These are phyloP conservation scores for Melanaphis sacchari DNA, from an alignment of 1,140 invertebrate genomes.

Conservation along the genomic window DNA sequence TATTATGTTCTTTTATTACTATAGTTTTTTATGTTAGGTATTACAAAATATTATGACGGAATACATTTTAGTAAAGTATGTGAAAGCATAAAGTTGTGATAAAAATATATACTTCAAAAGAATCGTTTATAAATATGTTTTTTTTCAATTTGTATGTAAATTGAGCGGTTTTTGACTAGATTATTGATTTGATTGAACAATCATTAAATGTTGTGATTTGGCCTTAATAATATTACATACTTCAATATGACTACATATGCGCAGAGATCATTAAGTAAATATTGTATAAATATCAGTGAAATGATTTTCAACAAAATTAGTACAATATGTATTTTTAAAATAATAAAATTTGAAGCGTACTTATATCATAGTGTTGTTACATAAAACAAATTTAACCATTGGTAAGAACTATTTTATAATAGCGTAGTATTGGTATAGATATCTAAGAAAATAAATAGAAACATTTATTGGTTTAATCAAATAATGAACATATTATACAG, in stretches of 20 bases:
- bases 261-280: conserved; percentile 34
- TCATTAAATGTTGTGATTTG: neutral
- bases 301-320: neutral
- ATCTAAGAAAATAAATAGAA: neutral
- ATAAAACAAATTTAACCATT: neutral
- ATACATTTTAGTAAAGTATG: neutral
- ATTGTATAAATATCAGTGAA: neutral
- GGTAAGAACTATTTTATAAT: neutral
- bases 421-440: neutral
- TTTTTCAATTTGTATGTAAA: conserved; percentile 26
- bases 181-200: conserved; percentile 14
- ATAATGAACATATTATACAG: neutral
- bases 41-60: conserved; percentile 34
- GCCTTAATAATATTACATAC: neutral
- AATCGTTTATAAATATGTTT: neutral
- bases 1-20: neutral
- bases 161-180: conserved; percentile 41
- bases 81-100: neutral
- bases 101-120: conserved; percentile 17
- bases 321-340: neutral
- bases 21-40: neutral
- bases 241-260: neutral
- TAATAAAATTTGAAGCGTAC: neutral
- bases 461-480: neutral
- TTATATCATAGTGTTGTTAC: neutral